Conservation (phyloP, 2,113 vertebrate genomes). For the Leptobrachium ailaonicum region DNA sequence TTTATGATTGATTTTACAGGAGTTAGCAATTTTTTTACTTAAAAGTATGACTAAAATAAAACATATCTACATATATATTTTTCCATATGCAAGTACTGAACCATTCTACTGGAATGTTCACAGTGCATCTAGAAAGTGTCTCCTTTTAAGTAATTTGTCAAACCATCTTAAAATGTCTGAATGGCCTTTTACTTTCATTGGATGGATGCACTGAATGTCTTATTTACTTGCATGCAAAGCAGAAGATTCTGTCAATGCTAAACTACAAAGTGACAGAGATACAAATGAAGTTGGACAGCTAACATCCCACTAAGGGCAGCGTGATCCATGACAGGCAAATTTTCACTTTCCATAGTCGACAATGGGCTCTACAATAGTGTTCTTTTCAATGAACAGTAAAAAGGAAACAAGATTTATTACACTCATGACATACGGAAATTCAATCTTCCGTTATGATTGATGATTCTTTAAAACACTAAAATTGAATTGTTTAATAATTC, state of each 20-base stretch:
- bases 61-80: too few relatives aligned
- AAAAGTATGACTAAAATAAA: too few relatives aligned
- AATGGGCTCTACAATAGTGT: constrained; percentile 27
- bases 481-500: constrained; percentile 35
- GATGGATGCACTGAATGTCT: constrained; percentile 21
- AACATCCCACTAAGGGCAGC: constrained; percentile 40
- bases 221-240: constrained; percentile 45
- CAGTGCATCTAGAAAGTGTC: neutral
- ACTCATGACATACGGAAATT: constrained; percentile 10
- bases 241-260: constrained; percentile 27
- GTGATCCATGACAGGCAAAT: constrained; percentile 27
- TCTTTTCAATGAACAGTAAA: constrained; percentile 1
- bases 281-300: constrained; percentile 43
- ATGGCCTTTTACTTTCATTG: constrained; percentile 21
- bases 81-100: too few relatives aligned
- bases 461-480: constrained; percentile 21
- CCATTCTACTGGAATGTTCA: neutral
- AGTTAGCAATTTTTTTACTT: too few relatives aligned
- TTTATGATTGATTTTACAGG: too few relatives aligned
- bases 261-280: constrained; percentile 43
- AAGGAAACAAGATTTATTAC: constrained; percentile 44
- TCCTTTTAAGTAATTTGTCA: constrained; percentile 13
- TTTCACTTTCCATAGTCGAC: constrained; percentile 31
- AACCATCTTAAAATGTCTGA: constrained; percentile 6
- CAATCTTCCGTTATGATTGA: constrained; percentile 37